A percentile compares a stretch with the other conserved stretches of the same genome.
These are phyloP conservation scores for Muscina levida DNA, from an alignment of 2,888 invertebrate species.

Conservation along the genomic window DNA sequence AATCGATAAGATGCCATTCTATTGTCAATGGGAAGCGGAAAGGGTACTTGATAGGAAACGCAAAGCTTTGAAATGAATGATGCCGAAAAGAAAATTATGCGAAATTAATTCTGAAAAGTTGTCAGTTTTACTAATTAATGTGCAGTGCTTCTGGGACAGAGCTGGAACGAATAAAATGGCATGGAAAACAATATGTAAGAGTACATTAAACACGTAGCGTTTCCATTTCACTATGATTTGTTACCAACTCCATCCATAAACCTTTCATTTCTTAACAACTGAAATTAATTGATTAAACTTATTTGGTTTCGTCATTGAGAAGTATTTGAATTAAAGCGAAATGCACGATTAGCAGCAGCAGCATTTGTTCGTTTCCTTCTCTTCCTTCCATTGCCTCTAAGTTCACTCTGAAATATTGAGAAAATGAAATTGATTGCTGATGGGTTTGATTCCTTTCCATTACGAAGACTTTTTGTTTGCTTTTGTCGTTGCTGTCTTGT, in stretches of 20 bases:
- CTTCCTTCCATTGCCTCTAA: conserved; percentile 46
- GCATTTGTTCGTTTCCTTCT: background rate
- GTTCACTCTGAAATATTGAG: conserved; percentile 14
- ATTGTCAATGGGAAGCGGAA: conserved; percentile 51
- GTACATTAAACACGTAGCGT: conserved; percentile 9
- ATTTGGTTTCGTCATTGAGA: conserved; percentile 29
- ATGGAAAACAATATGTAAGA: conserved; percentile 2
- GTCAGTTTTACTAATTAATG: conserved; percentile 66
- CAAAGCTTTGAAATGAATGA: conserved; percentile 8
- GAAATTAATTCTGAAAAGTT: conserved; percentile 65
- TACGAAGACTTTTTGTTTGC: conserved; percentile 23
- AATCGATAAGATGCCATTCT: conserved; percentile 22
- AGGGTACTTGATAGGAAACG: conserved; percentile 30
- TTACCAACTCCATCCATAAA: background rate
- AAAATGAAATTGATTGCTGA: conserved; percentile 52
- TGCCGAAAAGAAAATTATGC: conserved; percentile 55
- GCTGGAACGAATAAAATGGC: conserved; percentile 31
- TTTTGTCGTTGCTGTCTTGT: conserved; percentile 9
- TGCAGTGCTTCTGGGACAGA: conserved; percentile 39
- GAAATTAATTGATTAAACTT: conserved; percentile 63
- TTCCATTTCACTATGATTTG: background rate
- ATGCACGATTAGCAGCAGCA: conserved; percentile 30
- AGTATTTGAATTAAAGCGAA: conserved; percentile 28
- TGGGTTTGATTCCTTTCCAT: conserved; percentile 36
- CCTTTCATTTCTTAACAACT: conserved; percentile 22